Evolutionary conservation across 2,888 invertebrate species (phyloP).

Genomic region (Scrobipalpa atriplicella): DNA sequence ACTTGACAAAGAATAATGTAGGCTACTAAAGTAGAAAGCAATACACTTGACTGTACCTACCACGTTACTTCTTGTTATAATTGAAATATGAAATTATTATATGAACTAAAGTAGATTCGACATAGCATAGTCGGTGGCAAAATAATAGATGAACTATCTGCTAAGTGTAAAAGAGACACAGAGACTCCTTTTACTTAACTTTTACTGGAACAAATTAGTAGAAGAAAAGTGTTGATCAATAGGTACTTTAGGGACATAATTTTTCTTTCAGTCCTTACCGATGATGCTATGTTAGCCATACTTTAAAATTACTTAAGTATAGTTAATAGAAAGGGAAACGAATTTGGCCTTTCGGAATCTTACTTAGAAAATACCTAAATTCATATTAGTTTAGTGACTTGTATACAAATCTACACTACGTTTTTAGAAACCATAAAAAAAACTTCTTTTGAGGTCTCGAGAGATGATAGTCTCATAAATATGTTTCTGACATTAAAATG

Average conservation of each 20-base stretch:
- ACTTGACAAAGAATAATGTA: not conserved
- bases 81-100: not conserved
- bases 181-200: no score
- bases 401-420: not conserved
- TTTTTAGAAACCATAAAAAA: not conserved
- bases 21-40: not conserved
- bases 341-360: constrained; percentile 17
- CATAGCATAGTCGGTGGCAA: no score
- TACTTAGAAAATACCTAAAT: not conserved
- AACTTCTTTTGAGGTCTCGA: constrained; percentile 5
- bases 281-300: no score
- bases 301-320: not conserved
- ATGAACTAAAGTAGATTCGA: no score
- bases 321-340: not conserved
- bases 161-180: no score
- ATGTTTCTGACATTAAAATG: not conserved
- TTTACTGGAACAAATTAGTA: no score
- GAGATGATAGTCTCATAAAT: not conserved
- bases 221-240: no score
- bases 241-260: no score
- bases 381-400: not conserved
- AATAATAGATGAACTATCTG: no score
- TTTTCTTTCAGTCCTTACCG: no score
- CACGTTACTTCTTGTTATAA: not conserved
- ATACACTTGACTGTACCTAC: not conserved